These are phyloP conservation scores for Leucoraja erinaceus DNA, from an alignment of 2,113 vertebrate species.

Conservation along the genomic window DNA sequence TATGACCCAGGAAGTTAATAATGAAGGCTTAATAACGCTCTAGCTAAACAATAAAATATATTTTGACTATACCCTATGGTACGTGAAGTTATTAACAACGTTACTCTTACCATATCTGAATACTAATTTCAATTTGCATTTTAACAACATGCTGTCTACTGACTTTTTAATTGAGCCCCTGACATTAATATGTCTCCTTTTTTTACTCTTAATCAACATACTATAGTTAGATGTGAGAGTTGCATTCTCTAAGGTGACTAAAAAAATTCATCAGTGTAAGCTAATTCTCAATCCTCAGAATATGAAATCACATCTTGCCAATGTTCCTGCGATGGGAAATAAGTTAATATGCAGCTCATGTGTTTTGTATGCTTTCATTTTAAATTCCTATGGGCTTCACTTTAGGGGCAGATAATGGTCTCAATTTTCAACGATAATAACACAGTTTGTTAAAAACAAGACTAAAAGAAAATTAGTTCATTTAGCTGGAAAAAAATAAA, in stretches of 20 bases:
- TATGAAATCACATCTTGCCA: conserved; percentile 72
- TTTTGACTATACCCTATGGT: conserved; percentile 52
- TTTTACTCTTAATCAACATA: conserved; percentile 88
- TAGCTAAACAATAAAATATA: conserved; percentile 22
- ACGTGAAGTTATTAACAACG: conserved; percentile 83
- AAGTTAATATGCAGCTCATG: conserved; percentile 84
- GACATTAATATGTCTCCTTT: conserved; percentile 86
- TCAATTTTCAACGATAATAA: conserved; percentile 58
- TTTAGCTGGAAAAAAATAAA: conserved; percentile 48
- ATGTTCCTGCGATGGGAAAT: conserved; percentile 82
- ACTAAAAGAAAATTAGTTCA: conserved; percentile 41
- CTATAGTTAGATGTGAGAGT: conserved; percentile 70
- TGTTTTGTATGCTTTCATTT: conserved; percentile 70
- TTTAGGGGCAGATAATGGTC: conserved; percentile 59
- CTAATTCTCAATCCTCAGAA: conserved; percentile 81
- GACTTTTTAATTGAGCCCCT: conserved; percentile 94
- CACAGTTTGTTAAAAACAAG: conserved; percentile 49
- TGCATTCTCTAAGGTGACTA: conserved; percentile 86
- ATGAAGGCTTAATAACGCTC: conserved; percentile 22
- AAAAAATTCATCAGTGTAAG: conserved; percentile 81
- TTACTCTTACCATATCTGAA: conserved; percentile 72
- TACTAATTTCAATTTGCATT: conserved; percentile 89
- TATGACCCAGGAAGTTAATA: not conserved
- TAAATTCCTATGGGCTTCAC: conserved; percentile 66
- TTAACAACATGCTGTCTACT: conserved; percentile 88